Evolutionary conservation across 2,113 vertebrate genomes (phyloP), one percentile per base, ranked within the genome.

Genomic region (Elephantulus edwardii): DNA sequence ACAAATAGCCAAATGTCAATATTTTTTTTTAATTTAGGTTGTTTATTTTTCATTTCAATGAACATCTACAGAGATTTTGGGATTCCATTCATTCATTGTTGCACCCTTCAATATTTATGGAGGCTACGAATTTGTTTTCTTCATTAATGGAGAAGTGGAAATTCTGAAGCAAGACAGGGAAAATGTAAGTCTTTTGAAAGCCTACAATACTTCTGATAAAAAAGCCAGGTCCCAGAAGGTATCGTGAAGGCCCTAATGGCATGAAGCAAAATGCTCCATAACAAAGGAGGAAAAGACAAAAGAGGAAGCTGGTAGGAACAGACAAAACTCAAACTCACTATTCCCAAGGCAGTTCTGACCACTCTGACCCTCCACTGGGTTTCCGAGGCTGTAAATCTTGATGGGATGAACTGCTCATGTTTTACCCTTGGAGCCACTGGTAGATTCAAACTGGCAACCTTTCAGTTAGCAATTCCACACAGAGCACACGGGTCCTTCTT

Each of bases 1-100:
- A 80, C 56, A 64, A 86, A 90, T 62, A 83, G 33, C 52, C 24
- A 92, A 79, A 83, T 40, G 46, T 30, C 66, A 74, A 83, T 30
- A 83, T 30, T 83, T 74, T n/a, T n/a, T n/a, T n/a, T n/a, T n/a
- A n/a, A n/a, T n/a, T n/a, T n/a, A n/a, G n/a, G n/a, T n/a, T n/a
- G n/a, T n/a, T n/a, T n/a, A n/a, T n/a, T n/a, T n/a, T n/a, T n/a
- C n/a, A n/a, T n/a, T n/a, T n/a, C n/a, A n/a, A n/a, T n/a, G n/a
- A n/a, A n/a, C n/a, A n/a, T n/a, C n/a, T n/a, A n/a, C n/a, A n/a
- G n/a, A n/a, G n/a, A n/a, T n/a, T n/a, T n/a, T n/a, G n/a, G n/a
- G n/a, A n/a, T n/a, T n/a, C n/a, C n/a, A n/a, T n/a, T n/a, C n/a
- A n/a, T n/a, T n/a, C n/a, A n/a, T n/a, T n/a, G n/a, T n/a, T n/a